Evolutionary conservation across 2,113 vertebrate species (phyloP), one percentile per base, ranked within the genome.

Genomic region (Tursiops truncatus): DNA sequence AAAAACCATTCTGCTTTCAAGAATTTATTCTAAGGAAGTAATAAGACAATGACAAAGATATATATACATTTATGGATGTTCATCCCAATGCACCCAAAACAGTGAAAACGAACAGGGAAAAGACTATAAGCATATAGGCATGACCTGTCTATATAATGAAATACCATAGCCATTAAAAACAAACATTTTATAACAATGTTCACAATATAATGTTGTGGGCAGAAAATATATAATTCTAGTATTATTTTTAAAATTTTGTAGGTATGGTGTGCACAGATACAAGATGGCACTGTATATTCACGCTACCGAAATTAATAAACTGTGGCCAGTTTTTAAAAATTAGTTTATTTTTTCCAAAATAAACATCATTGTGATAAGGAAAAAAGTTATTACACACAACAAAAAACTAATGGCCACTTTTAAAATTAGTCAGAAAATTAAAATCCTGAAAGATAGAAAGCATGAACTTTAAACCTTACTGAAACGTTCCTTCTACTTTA

Each of bases 381-480:
- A 71, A 87, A 93, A 80, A 36, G 62, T 76, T 63, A 67, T 38
- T 58, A 94, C 8, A 85, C 86, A 71, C 31, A 90, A 41, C 8
- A 93, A 73, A 73, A 85, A 89, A 89, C 41, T 36, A 47, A 95
- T 8, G 36, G 18, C 6, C 74, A 11, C 65, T 90, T 90, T 90
- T 87, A 91, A 93, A 93, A 81, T 74, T 23, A 71, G 87, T 60
- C 71, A 65, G 21, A 26, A 60, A 67, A 63, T 53, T 21, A 36
- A 71, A 38, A 80, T 38, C 41, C 50, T 92, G 67, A 70, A 87
- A 67, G 41, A 50, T 18, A 76, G 14, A 76, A 92, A 79, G 31
- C 38, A 84, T 47, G 67, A 93, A 95, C 67, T 81, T 90, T 74
- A 90, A 90, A 91, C 80, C 85, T 68, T n/a, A 81, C 7, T 93